Evolutionary conservation across 1,140 invertebrate genomes (phyloP), one percentile per base, ranked within the genome.

Genomic region (Thrips palmi): DNA sequence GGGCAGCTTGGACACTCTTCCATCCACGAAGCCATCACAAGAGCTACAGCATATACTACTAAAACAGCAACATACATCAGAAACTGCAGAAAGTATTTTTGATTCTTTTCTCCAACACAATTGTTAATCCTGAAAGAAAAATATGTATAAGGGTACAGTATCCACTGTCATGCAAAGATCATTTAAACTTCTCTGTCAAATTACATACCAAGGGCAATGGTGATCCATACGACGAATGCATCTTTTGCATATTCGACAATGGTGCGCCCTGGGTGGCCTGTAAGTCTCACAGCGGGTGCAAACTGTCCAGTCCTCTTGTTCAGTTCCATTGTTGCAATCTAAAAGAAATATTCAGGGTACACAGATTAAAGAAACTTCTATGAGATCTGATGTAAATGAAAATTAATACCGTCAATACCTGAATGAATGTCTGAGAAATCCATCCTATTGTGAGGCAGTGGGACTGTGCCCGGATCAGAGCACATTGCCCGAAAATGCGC

Each of bases 51-150:
- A 57, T 83, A 86, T 1, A 68, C 44, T 10, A 69, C 66, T 30
- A 80, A 54, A 15, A 68, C 53, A 46, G 70, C 72, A 38, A 79
- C 74, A 52, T 76, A 79, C n/a, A 89, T 68, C 33, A 92, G 62
- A 63, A 92, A 92, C 55, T 91, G 86, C 46, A 92, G 72, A 54
- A 92, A 92, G 62, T 80, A 92, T 54, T 88, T 91, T 61, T 92
- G 86, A 65, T 92, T 92, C 49, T 76, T 70, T 59, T 92, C 85
- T 31, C 87, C 87, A 22, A 92, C 85, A 60, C 87, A 92, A 57
- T 92, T 92, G 53, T 92, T 91, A 24, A 89, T 85, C 83, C 81
- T 81, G 45, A 44, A 65, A 60, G 47, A 57, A 53, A 40, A 42
- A 33, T 32, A 47, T 20, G 20, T 28, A 27, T 33, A 40, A 31